Base-by-base conservation (phyloP, 2,797 vertebrate genomes). In the Coccyzus lansbergi region DNA sequence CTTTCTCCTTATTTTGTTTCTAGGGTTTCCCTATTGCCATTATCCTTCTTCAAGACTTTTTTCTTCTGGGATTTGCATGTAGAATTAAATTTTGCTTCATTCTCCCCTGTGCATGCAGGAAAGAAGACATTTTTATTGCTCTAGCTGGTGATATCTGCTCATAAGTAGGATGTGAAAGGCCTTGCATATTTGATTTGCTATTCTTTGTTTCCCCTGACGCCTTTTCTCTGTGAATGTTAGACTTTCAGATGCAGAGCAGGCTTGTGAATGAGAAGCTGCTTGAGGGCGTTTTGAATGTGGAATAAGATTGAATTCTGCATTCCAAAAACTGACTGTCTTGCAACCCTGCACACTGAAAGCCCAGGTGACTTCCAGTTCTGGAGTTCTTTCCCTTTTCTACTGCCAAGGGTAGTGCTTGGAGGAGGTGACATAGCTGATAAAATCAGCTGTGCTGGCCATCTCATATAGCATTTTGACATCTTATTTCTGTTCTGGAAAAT, bases 41-140 rank as follows among this genome's bases (percentile, higher is more conserved):
- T 89, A 86, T 15, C 36, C 62, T 67, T 86, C 63, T 68, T 33
- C n/a, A 29, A 46, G 40, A 15, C 40, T 60, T 56, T 58, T 72
- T 56, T 86, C 83, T 33, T 19, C 29, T 48, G 64, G 74, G 53
- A 94, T 96, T 94, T 94, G 51, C 79, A 48, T 94, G 92, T 94
- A 67, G 88, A 88, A 90, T 83, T 62, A 92, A 79, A 80, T 91
- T 94, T 78, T 76, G 20, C 40, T 71, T 86, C 28, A 63, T 90
- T 93, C 77, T 88, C 83, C 81, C 88, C 69, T 62, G 75, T 88
- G 90, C 34, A 55, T 55, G 14, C 60, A 69, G 86, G 72, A 79
- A 86, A 68, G 84, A 94, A 94, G 94, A 88, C n/a, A 56, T 60
- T 88, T 94, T 95, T 94, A 92, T 95, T 94, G 75, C 87, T 79